Percentiles rank a stretch among this genome's conserved stretches.
phyloP scores from a whole-genome alignment of 2,797 vertebrate genomes.

The Diplodus puntazzo region DNA sequence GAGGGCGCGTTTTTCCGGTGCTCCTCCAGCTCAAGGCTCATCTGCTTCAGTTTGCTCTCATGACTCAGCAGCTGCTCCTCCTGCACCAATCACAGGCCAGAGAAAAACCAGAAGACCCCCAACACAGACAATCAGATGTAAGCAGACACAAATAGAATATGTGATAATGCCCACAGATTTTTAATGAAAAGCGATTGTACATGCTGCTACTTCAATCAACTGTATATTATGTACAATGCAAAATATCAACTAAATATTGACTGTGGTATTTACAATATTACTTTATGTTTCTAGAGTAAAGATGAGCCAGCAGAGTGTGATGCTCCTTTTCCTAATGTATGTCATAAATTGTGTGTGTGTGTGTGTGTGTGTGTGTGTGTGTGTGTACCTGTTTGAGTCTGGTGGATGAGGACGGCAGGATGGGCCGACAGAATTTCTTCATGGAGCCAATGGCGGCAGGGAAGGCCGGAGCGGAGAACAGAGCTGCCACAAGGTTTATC shows the following conservation, averaged over 20 bases:
- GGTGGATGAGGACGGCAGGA: slow-evolving; percentile 93
- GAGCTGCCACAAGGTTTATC: slow-evolving; percentile 95
- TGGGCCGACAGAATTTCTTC: slow-evolving; percentile 96
- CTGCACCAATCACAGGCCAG: slow-evolving; percentile 80
- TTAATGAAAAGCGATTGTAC: slow-evolving; percentile 2
- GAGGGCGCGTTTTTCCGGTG: slow-evolving; percentile 90
- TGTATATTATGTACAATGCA: neutral
- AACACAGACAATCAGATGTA: slow-evolving; percentile 58
- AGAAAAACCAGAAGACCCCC: slow-evolving; percentile 28
- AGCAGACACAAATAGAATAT: slow-evolving; percentile 56
- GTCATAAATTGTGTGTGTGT: neutral
- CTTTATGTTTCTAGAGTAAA: neutral
- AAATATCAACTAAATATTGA: neutral
- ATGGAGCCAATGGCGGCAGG: slow-evolving; percentile 97
- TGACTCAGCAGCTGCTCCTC: slow-evolving; percentile 96
- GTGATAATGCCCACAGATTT: slow-evolving; percentile 24
- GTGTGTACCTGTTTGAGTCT: slow-evolving; percentile 92
- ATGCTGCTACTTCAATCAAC: neutral
- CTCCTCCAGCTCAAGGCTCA: slow-evolving; percentile 94
- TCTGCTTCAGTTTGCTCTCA: slow-evolving; percentile 96
- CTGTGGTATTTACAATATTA: neutral
- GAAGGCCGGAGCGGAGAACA: slow-evolving; percentile 97
- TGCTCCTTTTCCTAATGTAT: neutral
- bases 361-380: slow-evolving; percentile 9
- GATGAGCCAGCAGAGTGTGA: neutral